Evolutionary conservation across 2,888 invertebrate genomes (phyloP), one percentile per base, ranked within the genome.

Genomic region (Fragum sueziense): DNA sequence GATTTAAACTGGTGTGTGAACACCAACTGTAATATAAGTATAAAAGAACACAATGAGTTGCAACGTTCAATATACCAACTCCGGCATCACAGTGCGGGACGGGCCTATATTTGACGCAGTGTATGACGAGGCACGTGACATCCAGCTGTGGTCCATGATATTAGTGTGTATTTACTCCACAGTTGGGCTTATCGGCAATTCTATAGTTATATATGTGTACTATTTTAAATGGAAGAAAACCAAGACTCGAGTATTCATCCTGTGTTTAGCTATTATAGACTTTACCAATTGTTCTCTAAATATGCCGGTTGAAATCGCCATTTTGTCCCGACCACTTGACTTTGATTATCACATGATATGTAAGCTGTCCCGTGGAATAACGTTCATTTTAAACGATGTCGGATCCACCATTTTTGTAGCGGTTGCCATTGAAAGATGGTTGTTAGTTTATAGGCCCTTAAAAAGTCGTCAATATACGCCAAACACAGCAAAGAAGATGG

Each of bases 401-500:
- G 79, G 81, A 7, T 74, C 80, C 20, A 65, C 79, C 54, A 79
- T 81, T 11, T 76, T 84, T 25, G 79, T 84, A 31, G 75, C 79
- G n/a, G 73, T 84, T 41, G 84, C 84, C 27, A 77, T 84, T 9
- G 84, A 84, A n/a, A 74, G 84, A 7, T 81, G 72, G 51, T 31
- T 84, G 9, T 25, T 77, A 6, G 84, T 84, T 7, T 79, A 84
- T 33, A 51, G 72, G 22, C 84, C 81, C 2, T 37, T 84, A 17
- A 70, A 70, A 68, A 76, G 76, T 67, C 71, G 81, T 4, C 74
- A 74, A 34, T 67, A 81, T 17, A 81, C 81, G 4, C 76, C 81
- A 0, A 74, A 41, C 29, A 77, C 74, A 27, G 81, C 81, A 22
- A 81, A 81, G 57, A 29, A 17, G 7, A 73, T 81, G 76, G 81